A percentile compares a stretch with the other conserved stretches of the same genome.
Evolutionary conservation across 2,797 vertebrate genomes (phyloP).

Genomic region (Phaenicophaeus curvirostris): DNA sequence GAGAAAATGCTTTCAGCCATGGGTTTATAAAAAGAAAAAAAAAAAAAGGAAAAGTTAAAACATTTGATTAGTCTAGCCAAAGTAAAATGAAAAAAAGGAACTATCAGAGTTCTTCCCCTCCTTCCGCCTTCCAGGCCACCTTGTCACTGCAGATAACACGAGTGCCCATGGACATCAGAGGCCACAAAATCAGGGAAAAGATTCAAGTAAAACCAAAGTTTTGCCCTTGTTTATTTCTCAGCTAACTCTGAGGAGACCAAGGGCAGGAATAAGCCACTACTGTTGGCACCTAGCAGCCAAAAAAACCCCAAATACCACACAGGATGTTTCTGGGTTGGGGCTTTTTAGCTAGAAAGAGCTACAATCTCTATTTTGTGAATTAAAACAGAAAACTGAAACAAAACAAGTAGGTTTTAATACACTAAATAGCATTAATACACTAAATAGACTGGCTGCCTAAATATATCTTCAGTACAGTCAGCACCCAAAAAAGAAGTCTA

Average conservation of each 20-base stretch:
- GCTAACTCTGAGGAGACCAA: background rate
- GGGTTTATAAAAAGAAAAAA: background rate
- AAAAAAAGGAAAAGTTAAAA: background rate
- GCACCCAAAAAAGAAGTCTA: background rate
- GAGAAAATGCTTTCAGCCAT: background rate
- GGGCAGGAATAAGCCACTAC: background rate
- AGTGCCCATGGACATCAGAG: background rate
- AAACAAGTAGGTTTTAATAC: background rate
- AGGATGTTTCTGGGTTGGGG: background rate
- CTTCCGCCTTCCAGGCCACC: background rate
- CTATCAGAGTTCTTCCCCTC: background rate
- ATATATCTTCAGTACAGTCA: background rate
- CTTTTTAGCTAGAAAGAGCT: background rate
- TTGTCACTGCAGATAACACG: fast-evolving
- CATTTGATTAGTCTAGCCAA: background rate
- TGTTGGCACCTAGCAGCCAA: background rate
- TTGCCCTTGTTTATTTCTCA: background rate
- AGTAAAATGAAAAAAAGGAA: background rate
- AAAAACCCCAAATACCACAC: background rate
- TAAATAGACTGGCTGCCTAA: background rate
- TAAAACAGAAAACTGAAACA: background rate
- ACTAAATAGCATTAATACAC: background rate
- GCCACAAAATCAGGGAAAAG: background rate
- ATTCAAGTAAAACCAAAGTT: background rate
- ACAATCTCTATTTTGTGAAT: background rate